Conservation (phyloP, 1,140 invertebrate genomes). For the Bemisia tabaci region DNA sequence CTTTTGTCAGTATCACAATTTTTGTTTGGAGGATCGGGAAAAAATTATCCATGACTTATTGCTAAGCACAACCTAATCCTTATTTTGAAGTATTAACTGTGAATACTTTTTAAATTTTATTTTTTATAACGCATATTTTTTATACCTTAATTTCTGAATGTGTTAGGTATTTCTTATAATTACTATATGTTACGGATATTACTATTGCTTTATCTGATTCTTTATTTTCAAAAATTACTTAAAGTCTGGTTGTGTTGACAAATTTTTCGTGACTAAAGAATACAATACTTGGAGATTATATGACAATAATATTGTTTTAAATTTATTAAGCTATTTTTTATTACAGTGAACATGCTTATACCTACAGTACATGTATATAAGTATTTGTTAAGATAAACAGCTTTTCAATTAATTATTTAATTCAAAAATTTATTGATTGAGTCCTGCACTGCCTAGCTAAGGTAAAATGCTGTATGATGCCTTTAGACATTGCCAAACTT, state of each 20-base stretch:
- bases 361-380: neutral
- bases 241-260: neutral
- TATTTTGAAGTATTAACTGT: too few species aligned
- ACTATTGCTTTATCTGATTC: too few species aligned
- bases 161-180: too few species aligned
- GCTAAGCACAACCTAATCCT: too few species aligned
- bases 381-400: neutral
- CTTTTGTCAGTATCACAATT: too few species aligned
- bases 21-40: too few species aligned
- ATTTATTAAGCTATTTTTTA: neutral
- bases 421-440: neutral
- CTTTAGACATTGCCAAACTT: neutral
- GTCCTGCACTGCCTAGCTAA: neutral
- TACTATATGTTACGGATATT: too few species aligned
- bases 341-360: neutral
- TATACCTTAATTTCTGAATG: neutral
- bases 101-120: constrained; percentile 1
- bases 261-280: neutral
- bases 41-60: too few species aligned
- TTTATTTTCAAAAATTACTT: neutral
- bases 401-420: neutral
- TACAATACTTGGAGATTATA: neutral
- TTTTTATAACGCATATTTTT: neutral
- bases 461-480: neutral
- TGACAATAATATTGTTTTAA: neutral